These are phyloP conservation scores for Poeciliopsis prolifica DNA, from an alignment of 2,113 vertebrate genomes.

Conservation along the genomic window DNA sequence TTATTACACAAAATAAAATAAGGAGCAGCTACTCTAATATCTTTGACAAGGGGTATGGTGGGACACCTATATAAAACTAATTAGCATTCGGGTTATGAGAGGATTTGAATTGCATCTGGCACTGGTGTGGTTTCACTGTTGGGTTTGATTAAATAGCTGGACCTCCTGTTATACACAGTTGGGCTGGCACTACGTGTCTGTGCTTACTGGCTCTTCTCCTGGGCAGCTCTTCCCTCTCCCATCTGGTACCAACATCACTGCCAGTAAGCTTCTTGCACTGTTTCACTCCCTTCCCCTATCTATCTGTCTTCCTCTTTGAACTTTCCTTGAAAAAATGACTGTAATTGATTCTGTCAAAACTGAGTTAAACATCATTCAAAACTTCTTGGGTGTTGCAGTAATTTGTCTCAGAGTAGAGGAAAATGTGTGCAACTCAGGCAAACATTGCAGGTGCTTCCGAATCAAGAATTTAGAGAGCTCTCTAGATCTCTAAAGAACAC, in stretches of 20 bases:
- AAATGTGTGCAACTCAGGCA: slow-evolving; percentile 40
- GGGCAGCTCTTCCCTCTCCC: slow-evolving; percentile 72
- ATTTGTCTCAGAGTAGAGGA: not conserved
- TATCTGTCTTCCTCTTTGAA: slow-evolving; percentile 46
- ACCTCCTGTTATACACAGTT: slow-evolving; percentile 82
- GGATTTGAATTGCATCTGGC: slow-evolving; percentile 82
- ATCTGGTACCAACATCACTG: slow-evolving; percentile 75
- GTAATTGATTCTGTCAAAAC: slow-evolving; percentile 30
- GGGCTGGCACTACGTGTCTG: slow-evolving; percentile 77
- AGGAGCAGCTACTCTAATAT: slow-evolving; percentile 47
- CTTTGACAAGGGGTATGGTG: slow-evolving; percentile 66
- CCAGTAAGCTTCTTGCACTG: slow-evolving; percentile 69
- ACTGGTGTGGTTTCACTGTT: slow-evolving; percentile 73
- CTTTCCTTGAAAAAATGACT: slow-evolving; percentile 27
- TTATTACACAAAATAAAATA: slow-evolving; percentile 45
- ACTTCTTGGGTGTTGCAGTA: slow-evolving; percentile 8
- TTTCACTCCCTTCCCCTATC: slow-evolving; percentile 50
- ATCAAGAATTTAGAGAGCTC: slow-evolving; percentile 4
- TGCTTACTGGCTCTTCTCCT: slow-evolving; percentile 75
- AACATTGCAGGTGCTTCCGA: slow-evolving; percentile 36
- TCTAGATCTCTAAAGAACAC: slow-evolving; percentile 30
- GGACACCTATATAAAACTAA: slow-evolving; percentile 70
- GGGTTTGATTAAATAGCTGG: slow-evolving; percentile 81
- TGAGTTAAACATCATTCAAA: slow-evolving; percentile 11
- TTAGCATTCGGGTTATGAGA: slow-evolving; percentile 72